Base-by-base conservation (phyloP, 2,797 vertebrate species). In the Vireo griseus region DNA sequence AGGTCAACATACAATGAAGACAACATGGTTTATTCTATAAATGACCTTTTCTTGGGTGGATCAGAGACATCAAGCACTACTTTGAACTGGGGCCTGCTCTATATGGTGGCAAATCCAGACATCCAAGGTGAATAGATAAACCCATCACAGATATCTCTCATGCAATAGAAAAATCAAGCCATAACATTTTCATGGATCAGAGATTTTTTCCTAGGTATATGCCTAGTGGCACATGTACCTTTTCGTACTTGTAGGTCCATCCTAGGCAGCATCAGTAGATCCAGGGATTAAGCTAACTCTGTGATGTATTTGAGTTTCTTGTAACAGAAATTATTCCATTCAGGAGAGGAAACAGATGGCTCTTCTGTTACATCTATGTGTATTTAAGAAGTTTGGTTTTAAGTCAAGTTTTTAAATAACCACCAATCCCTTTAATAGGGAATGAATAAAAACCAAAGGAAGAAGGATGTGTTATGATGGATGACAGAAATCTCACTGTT, bases 1-100 rank as follows among this genome's bases (percentile, higher is more conserved):
- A 67, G 52, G 31, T 96, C 96, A 75, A 97, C 96, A 16, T 97
- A 96, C 75, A 92, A 78, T 6, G 96, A 97, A 73, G 96, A 98
- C 19, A 97, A 97, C 71, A 90, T 97, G 96, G 72, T 95, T 82
- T 78, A 94, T 77, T 96, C 96, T 63, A 95, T 97, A 85, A 96
- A 90, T 0, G 92, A 97, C 58, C 95, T 97, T 72, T 97, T 97
- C 59, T 89, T 97, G 78, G 97, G 96, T 57, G 97, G 97, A 71
- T 97, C 95, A 2, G 95, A 97, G 74, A 97, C 96, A 55, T 92
- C 88, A 42, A 96, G 92, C 86, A 97, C 96, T 54, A 97, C 97
- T 47, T 92, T 97, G 75, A 75, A 57, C 88, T 97, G 97, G 97
- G 96, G 50, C 4, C 57, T 97, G 25, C 63, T 97, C 44, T 96